Evolutionary conservation across 2,888 invertebrate genomes (phyloP), one percentile per base, ranked within the genome.

Genomic region (Drosophila austrosaltans): DNA sequence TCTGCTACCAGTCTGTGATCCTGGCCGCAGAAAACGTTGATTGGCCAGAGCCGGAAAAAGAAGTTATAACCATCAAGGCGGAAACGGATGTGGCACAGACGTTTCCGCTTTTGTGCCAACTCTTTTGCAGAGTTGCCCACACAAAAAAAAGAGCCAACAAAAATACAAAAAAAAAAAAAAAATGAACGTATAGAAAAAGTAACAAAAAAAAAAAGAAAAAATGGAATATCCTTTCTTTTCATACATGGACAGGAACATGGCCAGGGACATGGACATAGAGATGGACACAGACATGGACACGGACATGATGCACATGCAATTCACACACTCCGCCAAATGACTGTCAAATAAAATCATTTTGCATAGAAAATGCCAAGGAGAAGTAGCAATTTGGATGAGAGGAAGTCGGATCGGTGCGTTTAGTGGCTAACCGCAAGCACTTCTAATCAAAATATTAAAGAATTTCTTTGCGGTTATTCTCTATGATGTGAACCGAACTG

Each of bases 21-120:
- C 72, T 71, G 84, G 82, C 75, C 84, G 75, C 74, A 77, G 69
- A 69, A 25, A 69, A 72, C 78, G 79, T 79, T 83, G 83, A 84
- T 83, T 84, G 83, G 81, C 83, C 78, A 68, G 81, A 69, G 73
- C 80, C 77, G 80, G 83, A 82, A 82, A 79, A 82, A 80, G 80
- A 83, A 84, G 85, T 83, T 84, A 83, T 83, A 83, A 80, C 83
- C 81, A 82, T 82, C 76, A 81, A 79, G 79, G 77, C 79, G 83
- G 83, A 84, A 83, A 77, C 84, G 84, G 82, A 83, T 82, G 84
- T 84, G 84, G 83, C 86, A 80, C 82, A 84, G 83, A 82, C 84
- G 77, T 83, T 83, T 84, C 83, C 81, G 83, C 58, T 70, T 72
- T 68, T 53, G 32, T 25, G 32, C 70, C 53, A 69, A 59, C 63